Evolutionary conservation across 1,140 invertebrate genomes (phyloP), one percentile per base, ranked within the genome.

Genomic region (Leptonema lineaticorne): DNA sequence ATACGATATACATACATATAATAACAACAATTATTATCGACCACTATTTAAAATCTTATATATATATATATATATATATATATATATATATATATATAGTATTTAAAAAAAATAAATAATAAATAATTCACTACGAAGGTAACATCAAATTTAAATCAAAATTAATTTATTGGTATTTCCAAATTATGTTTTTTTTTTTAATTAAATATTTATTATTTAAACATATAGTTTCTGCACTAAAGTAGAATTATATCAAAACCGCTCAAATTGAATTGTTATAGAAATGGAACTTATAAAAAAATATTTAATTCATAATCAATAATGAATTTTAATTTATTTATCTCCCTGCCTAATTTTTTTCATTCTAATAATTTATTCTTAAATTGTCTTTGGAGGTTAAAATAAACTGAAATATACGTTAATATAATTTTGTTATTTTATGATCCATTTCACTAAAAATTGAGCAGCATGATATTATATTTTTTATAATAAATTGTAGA

Each of bases 1-100:
- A 59, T 18, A 59, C 6, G 18, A 53, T 6, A 20, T 46, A 46
- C 7, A 16, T 20, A 22, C 18, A 22, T 11, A 53, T 11, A 24
- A 53, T 26, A 53, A 53, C 24, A 50, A 48, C 14, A 53, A 53
- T 26, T 26, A 53, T 26, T 26, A 53, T 41, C 37, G 30, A n/a
- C n/a, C n/a, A n/a, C n/a, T n/a, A n/a, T n/a, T n/a, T n/a, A n/a
- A n/a, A n/a, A n/a, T n/a, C n/a, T n/a, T n/a, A n/a, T n/a, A n/a
- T n/a, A n/a, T n/a, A n/a, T n/a, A n/a, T n/a, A n/a, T n/a, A n/a
- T n/a, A n/a, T n/a, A n/a, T n/a, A n/a, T n/a, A n/a, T n/a, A n/a
- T n/a, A n/a, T n/a, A n/a, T n/a, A n/a, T n/a, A n/a, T n/a, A n/a
- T n/a, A n/a, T n/a, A n/a, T 41, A 41, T 41, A 41, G 11, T 14